Evolutionary conservation across 2,113 vertebrate species (phyloP), one percentile per base, ranked within the genome.

Genomic region (Martes martes): DNA sequence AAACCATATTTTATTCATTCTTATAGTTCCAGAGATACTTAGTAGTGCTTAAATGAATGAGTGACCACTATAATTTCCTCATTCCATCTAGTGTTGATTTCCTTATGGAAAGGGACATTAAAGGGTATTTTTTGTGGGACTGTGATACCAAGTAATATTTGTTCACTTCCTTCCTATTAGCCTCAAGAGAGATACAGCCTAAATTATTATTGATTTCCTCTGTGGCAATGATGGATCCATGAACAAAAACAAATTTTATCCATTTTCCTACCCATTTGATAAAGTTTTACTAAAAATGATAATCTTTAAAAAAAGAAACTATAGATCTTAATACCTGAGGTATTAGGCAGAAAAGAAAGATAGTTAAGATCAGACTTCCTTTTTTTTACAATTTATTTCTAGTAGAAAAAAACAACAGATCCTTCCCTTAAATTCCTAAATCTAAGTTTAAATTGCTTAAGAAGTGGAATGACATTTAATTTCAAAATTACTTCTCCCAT

Each of bases 401-500:
- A 85, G 47, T 11, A 91, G 84, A 55, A 80, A 84, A 88, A 92
- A 73, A 33, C 76, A 94, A 42, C 26, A 78, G 18, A 74, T 18
- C 19, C 9, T 59, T 94, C 23, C 55, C 52, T 96, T 79, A 97
- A 91, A 93, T 86, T 76, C 79, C 61, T 91, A 91, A 96, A 91
- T 91, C 52, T 96, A 93, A 39, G 15, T 86, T 94, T 71, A 94
- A 73, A 69, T 91, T 96, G 61, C 83, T 87, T 94, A 85, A 89
- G 63, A 94, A 96, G 79, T 97, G 15, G 36, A 97, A 81, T 95
- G 89, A 96, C 59, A 50, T 95, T 95, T 86, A 61, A 89, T 96
- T 97, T 96, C 61, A 92, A 65, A 83, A 63, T 95, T 96, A 86
- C 19, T 93, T 97, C 18, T 95, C 47, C 31, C 50, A 76, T 18